Evolutionary conservation across 2,888 invertebrate species (phyloP), one percentile per base, ranked within the genome.

Genomic region (Leptarthrus brevirostris): DNA sequence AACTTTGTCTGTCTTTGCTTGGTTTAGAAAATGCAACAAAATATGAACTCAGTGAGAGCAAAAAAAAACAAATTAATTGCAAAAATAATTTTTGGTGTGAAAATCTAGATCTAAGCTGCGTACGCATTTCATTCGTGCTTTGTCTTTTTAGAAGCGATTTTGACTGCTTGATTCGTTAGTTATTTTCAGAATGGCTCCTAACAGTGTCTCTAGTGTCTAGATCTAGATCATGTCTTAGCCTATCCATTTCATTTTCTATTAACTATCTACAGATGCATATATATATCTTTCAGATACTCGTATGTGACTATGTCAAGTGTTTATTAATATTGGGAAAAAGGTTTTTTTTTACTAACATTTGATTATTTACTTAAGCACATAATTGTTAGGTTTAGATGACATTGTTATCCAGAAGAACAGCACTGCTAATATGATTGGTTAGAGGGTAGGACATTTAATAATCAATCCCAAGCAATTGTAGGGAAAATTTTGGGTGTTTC

Each of bases 1-100:
- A 74, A 74, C 66, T 72, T 70, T 76, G 74, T 76, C 72, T 76
- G 74, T 76, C 72, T 76, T 56, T 76, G 47, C 66, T 66, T 66
- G 36, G 40, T 56, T 64, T 53, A 16, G 4, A 71, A 14, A 56
- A 24, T 12, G 16, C 3, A 12, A 54, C 12, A 22, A 54, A 5
- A 5, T 26, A 54, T 24, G 24, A 22, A n/a, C n/a, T n/a, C n/a
- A n/a, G n/a, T n/a, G n/a, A n/a, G n/a, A 47, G 26, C 22, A 66
- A 20, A 4, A 52, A 52, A 53, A 53, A 18, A 6, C 2, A 20
- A n/a, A 6, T n/a, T 47, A 24, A 24, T 26, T 22, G 14, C 18
- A 22, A 3, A 64, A 64, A 44, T 18, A 26, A 61, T 61, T 34
- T 12, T 18, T 20, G n/a, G 12, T 3, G 2, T 54, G 10, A 12